These are phyloP conservation scores for Ceyx erithaca DNA, from an alignment of 2,797 vertebrate species.

Conservation along the genomic window DNA sequence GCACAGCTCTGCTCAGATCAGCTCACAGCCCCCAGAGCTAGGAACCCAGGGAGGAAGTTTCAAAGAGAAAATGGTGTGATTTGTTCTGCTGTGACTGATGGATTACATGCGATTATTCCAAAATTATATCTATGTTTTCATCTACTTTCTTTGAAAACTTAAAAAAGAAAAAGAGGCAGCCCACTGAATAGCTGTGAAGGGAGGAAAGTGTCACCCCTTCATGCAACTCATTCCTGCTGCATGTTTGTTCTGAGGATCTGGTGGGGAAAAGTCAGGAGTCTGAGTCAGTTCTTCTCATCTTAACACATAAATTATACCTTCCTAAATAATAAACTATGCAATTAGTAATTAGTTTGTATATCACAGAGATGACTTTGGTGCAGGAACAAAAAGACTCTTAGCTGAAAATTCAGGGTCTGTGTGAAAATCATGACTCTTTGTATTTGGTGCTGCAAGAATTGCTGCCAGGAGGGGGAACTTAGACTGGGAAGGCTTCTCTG, in stretches of 20 bases:
- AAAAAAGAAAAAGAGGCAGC: not conserved
- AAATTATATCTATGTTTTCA: constrained; percentile 26
- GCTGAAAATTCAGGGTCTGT: not conserved
- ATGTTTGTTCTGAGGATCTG: not conserved
- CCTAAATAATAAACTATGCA: constrained; percentile 26
- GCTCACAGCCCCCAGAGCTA: not conserved
- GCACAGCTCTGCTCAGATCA: no score
- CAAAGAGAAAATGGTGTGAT: not conserved
- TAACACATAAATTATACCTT: not conserved
- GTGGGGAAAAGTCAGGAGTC: not conserved
- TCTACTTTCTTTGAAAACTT: constrained; percentile 1
- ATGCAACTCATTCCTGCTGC: not conserved
- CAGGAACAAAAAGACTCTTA: not conserved
- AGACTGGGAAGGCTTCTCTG: not conserved
- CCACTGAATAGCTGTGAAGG: not conserved
- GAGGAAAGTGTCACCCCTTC: not conserved
- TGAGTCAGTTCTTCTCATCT: constrained; percentile 14
- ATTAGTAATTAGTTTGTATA: constrained; percentile 45
- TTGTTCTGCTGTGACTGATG: constrained; percentile 36
- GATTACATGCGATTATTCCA: constrained; percentile 46
- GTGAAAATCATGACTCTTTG: not conserved
- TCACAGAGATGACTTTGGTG: not conserved
- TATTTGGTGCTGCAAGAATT: not conserved
- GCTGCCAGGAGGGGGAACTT: not conserved
- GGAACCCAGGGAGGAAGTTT: not conserved